Evolutionary conservation across 2,888 invertebrate species (phyloP), one percentile per base, ranked within the genome.

Genomic region (Peribatodes rhomboidaria): DNA sequence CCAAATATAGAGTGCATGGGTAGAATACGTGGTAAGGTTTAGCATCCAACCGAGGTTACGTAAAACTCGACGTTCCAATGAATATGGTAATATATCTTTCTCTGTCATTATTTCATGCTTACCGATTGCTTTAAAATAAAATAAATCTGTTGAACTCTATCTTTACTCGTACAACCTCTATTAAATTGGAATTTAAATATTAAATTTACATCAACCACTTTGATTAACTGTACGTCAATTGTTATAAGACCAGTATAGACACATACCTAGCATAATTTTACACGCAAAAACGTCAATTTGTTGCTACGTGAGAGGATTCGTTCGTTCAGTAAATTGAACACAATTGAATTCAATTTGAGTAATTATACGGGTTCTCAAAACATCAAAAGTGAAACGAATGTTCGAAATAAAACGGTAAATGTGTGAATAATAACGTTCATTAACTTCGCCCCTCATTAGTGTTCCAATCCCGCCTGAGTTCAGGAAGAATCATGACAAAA

Each of bases 371-470:
- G 14, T 14, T 13, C 22, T 22, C 46, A 46, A 49, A 54, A 61
- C 53, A 53, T 54, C 22, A 56, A 52, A 54, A 56, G 56, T 56
- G 31, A 56, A 27, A 42, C 27, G 35, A 35, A 35, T 42, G 11
- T 49, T 60, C 20, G 33, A 47, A 56, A 60, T 41, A 47, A 63
- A 64, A 63, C 50, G 61, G 63, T 59, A 71, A 70, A 75, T 68
- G 70, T 74, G 70, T 64, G 67, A 62, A 73, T 71, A 73, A 73
- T 74, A 71, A 72, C 69, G 63, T 71, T 74, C 74, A 73, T 77
- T 75, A 75, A 61, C 60, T 69, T 58, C 27, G 63, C 61, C 60
- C 62, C 75, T 77, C 72, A 77, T 77, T 80, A 79, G 69, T 54
- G 71, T 68, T 58, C 64, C 68, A 67, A 58, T 68, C 65, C 57